Percentiles rank a stretch among this genome's conserved stretches.
Conservation (phyloP, 2,888 invertebrate species). For the Yponomeuta sedellus region DNA sequence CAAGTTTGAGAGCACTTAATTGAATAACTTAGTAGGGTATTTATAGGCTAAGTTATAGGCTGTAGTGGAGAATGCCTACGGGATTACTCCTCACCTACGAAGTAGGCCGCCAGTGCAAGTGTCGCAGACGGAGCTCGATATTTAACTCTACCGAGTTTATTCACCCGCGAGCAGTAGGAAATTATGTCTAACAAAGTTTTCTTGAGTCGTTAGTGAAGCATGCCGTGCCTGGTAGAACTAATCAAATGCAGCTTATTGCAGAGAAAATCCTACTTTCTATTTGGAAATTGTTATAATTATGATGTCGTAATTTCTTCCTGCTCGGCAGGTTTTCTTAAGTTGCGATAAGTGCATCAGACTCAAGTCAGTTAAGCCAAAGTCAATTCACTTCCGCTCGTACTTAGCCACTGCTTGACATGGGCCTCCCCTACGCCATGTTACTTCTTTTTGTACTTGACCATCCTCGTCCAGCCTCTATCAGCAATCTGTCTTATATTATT, state of each 20-base stretch:
- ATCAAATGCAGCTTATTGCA: background rate
- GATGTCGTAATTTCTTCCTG: background rate
- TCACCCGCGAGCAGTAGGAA: background rate
- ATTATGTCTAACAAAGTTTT: background rate
- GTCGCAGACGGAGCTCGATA: slow-evolving; percentile 1
- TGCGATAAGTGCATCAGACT: too few species aligned
- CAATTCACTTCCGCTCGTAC: too few species aligned
- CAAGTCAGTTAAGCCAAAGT: too few species aligned
- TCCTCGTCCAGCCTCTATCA: too few species aligned
- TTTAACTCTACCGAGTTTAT: background rate
- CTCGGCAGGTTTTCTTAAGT: background rate
- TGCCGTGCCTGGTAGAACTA: background rate
- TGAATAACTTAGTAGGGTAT: slow-evolving; percentile 3
- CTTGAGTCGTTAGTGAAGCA: background rate
- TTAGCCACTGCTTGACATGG: too few species aligned
- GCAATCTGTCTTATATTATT: too few species aligned
- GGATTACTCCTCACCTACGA: slow-evolving; percentile 27
- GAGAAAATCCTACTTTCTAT: background rate
- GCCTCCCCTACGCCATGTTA: too few species aligned
- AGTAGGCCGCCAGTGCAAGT: slow-evolving; percentile 15
- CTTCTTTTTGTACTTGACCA: too few species aligned
- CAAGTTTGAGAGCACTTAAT: slow-evolving; percentile 21
- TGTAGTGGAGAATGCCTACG: slow-evolving; percentile 22
- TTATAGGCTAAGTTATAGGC: slow-evolving; percentile 1
- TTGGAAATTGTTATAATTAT: background rate